Evolutionary conservation across 2,888 invertebrate genomes (phyloP).

Genomic region (Choristoneura rosaceana): DNA sequence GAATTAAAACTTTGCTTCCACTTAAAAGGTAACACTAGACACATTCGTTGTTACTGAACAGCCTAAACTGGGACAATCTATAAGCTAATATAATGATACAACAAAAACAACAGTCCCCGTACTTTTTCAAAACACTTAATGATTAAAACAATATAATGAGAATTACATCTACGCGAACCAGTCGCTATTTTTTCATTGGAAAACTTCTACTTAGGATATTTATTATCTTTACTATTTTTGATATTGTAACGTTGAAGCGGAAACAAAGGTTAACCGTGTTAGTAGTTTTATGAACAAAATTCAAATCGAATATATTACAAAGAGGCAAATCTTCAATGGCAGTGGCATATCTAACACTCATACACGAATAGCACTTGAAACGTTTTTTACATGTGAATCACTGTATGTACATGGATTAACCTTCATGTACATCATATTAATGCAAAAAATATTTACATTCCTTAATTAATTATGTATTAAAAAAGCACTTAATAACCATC

Average conservation of each 20-base stretch:
- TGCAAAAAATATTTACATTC: conserved; percentile 83
- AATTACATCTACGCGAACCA: conserved; percentile 62
- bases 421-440: conserved; percentile 73
- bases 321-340: conserved; percentile 67
- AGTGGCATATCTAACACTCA: conserved; percentile 79
- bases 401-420: conserved; percentile 73
- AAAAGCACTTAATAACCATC: conserved; percentile 76
- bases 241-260: conserved; percentile 38
- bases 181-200: conserved; percentile 62
- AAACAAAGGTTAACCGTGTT: conserved; percentile 29
- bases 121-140: conserved; percentile 47
- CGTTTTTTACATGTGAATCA: conserved; percentile 69
- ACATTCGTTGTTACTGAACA: conserved; percentile 82
- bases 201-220: conserved; percentile 57
- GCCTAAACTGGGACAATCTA: conserved; percentile 72
- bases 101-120: conserved; percentile 52
- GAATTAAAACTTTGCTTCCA: conserved; percentile 48
- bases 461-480: conserved; percentile 71
- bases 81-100: conserved; percentile 54
- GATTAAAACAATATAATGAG: conserved; percentile 51
- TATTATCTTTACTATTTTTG: conserved; percentile 43
- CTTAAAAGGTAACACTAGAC: conserved; percentile 67
- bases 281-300: conserved; percentile 37
- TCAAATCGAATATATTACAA: conserved; percentile 50
- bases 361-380: conserved; percentile 77